A percentile compares a stretch with the other conserved stretches of the same genome.
Evolutionary conservation across 2,797 vertebrate genomes (phyloP).

Genomic region (Percopsis omiscomaycus): DNA sequence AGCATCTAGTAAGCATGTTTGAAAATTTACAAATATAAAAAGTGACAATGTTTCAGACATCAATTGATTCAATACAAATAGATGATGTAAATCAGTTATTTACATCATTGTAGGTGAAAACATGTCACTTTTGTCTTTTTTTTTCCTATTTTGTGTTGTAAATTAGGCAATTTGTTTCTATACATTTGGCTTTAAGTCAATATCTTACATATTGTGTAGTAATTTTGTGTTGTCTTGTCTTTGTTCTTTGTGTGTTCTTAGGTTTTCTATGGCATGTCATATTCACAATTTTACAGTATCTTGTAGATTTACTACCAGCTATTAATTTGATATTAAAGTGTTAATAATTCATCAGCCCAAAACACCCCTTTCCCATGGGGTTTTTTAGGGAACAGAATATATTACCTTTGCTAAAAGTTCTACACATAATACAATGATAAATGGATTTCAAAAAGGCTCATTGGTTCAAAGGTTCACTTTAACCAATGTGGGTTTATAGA

Average conservation of each 20-base stretch:
- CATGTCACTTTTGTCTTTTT: conserved; percentile 18
- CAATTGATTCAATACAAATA: background rate
- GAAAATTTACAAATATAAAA: no score
- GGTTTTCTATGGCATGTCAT: background rate
- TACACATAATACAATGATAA: no score
- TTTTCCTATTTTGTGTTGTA: conserved; percentile 9
- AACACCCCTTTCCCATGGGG: no score
- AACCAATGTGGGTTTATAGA: no score
- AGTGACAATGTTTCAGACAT: background rate
- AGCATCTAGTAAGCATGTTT: no score
- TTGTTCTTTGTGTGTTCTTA: conserved; percentile 25
- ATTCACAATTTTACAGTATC: conserved; percentile 19
- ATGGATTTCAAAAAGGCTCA: no score
- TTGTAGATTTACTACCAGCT: conserved; percentile 38
- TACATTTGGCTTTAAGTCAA: conserved; percentile 22
- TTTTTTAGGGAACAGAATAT: conserved; percentile 18
- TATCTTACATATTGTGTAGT: conserved; percentile 38
- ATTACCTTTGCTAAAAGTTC: conserved; percentile 12
- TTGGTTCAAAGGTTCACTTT: no score
- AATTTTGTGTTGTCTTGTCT: conserved; percentile 16
- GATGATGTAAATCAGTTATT: conserved; percentile 17
- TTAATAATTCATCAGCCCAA: no score
- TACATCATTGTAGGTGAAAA: conserved; percentile 3
- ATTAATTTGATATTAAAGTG: background rate
- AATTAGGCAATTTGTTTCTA: conserved; percentile 15